A percentile compares a stretch with the other conserved stretches of the same genome.
These are phyloP conservation scores for Bufo gargarizans DNA, from an alignment of 2,113 vertebrate genomes.

Conservation along the genomic window DNA sequence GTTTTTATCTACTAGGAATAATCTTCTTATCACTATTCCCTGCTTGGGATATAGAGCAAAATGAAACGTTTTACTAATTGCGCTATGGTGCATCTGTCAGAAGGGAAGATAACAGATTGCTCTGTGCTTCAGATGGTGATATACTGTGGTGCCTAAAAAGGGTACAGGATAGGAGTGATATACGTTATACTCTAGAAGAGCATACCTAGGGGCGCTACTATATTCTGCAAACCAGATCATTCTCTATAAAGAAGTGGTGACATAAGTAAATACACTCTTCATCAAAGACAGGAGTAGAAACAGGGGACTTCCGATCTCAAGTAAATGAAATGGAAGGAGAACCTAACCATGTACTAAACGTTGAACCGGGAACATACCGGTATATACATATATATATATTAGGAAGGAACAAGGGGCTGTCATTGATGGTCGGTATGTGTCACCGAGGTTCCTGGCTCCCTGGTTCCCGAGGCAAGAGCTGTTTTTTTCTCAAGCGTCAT, in stretches of 20 bases:
- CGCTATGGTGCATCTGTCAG: background rate
- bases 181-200: background rate
- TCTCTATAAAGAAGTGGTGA: background rate
- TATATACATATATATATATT: too few relatives aligned
- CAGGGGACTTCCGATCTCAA: background rate
- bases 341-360: background rate
- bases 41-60: background rate
- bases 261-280: background rate
- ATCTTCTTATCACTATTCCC: background rate
- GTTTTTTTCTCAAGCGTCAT: too few relatives aligned
- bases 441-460: too few relatives aligned
- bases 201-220: background rate
- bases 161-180: background rate
- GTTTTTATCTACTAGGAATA: background rate
- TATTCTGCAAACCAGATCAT: background rate
- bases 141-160: background rate
- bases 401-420: too few relatives aligned
- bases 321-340: background rate
- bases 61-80: background rate
- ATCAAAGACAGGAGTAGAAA: background rate
- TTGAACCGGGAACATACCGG: background rate
- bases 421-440: too few relatives aligned
- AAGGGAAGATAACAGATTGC: background rate
- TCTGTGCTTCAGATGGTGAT: background rate
- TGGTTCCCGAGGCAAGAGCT: too few relatives aligned